Percentiles rank a stretch among this genome's conserved stretches.
phyloP scores from a whole-genome alignment of 2,113 vertebrate genomes.

The Chaenogobius annularis region DNA sequence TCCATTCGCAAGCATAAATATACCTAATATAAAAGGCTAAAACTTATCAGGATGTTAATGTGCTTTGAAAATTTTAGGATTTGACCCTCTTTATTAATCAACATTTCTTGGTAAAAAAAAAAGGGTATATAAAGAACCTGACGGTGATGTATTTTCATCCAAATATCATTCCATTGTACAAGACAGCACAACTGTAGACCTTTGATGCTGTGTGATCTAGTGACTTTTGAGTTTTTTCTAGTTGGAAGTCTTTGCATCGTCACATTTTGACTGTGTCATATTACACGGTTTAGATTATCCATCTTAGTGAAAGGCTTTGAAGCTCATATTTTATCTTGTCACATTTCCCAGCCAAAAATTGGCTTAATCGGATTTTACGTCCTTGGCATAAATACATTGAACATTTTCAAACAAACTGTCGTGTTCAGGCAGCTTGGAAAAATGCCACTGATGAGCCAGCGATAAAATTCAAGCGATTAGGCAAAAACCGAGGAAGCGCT shows the following conservation, averaged over 20 bases:
- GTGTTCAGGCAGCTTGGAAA: conserved; percentile 5
- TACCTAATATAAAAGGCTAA: too few relatives aligned
- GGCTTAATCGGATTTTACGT: conserved; percentile 2
- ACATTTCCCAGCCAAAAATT: background rate
- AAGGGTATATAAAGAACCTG: too few relatives aligned
- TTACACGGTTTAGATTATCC: background rate
- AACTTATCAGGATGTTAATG: too few relatives aligned
- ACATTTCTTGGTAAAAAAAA: background rate
- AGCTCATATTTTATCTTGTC: background rate
- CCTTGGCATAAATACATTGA: background rate
- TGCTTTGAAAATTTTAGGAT: background rate
- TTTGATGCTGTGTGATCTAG: background rate
- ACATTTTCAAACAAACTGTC: background rate
- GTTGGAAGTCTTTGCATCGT: background rate
- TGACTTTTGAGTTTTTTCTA: background rate
- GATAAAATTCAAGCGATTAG: background rate
- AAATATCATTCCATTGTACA: background rate
- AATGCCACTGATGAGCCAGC: background rate
- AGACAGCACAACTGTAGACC: background rate
- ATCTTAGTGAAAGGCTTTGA: background rate
- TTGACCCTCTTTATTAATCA: background rate
- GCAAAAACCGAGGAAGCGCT: conserved; percentile 1
- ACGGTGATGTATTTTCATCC: background rate
- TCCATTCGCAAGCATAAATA: too few relatives aligned
- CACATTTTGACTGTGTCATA: background rate